Evolutionary conservation across 2,113 vertebrate species (phyloP).

Genomic region (Engystomops pustulosus): DNA sequence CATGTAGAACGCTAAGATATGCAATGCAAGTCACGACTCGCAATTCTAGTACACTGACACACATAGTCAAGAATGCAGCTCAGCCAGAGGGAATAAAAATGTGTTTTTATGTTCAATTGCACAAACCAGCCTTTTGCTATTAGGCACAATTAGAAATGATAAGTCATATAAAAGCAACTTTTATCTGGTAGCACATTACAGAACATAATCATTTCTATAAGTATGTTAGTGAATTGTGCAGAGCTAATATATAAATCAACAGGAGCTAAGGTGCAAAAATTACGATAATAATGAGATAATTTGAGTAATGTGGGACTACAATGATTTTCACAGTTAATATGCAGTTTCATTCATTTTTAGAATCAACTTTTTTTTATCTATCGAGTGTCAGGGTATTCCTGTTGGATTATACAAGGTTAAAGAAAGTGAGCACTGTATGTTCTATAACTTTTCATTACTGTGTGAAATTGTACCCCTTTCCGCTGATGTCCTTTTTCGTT

Average conservation of each 20-base stretch:
- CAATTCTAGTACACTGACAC: conserved; percentile 1
- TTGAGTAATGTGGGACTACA: too few species aligned
- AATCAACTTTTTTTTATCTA: too few species aligned
- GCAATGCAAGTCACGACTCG: conserved; percentile 29
- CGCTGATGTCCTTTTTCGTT: too few species aligned
- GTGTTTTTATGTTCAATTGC: conserved; percentile 13
- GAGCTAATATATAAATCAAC: neutral
- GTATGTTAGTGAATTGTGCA: neutral
- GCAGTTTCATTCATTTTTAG: too few species aligned
- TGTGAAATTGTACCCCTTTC: too few species aligned
- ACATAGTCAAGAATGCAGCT: conserved; percentile 32
- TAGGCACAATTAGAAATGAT: neutral
- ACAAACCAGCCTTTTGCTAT: neutral
- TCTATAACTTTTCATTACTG: too few species aligned
- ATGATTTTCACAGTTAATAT: too few species aligned
- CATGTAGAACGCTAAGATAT: conserved; percentile 25
- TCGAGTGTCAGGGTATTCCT: too few species aligned
- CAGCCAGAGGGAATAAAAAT: conserved; percentile 27
- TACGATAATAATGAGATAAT: too few species aligned
- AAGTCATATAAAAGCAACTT: neutral
- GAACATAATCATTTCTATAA: neutral
- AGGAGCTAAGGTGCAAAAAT: neutral
- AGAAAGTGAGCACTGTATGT: too few species aligned
- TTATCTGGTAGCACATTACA: neutral
- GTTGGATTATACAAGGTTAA: too few species aligned